phyloP scores from a whole-genome alignment of 2,888 invertebrate species.

The Scaptomyza polygonia region DNA sequence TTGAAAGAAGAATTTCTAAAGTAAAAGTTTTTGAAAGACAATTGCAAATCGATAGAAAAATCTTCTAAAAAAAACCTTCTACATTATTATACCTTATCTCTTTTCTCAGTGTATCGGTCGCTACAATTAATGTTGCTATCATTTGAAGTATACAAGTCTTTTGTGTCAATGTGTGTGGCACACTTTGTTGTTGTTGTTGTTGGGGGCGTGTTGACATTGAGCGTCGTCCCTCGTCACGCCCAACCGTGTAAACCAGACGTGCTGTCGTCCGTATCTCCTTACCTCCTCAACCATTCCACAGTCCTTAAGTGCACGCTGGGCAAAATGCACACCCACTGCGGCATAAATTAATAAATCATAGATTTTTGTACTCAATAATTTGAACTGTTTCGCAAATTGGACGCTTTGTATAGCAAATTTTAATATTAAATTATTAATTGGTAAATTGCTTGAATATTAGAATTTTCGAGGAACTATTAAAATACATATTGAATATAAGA shows the following conservation, averaged over 20 bases:
- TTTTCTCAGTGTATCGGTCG: constrained; percentile 7
- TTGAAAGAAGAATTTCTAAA: no score
- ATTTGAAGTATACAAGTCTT: constrained; percentile 24
- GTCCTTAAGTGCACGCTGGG: constrained; percentile 17
- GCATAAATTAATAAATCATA: constrained; percentile 3
- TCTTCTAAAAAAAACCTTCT: no score
- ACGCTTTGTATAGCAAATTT: not conserved
- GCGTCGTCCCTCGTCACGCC: constrained; percentile 38
- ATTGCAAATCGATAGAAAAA: no score
- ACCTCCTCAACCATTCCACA: not conserved
- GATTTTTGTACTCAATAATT: not conserved
- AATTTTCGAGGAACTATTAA: no score
- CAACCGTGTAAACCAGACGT: constrained; percentile 44
- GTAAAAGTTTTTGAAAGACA: no score
- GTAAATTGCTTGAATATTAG: not conserved
- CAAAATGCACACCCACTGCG: constrained; percentile 1
- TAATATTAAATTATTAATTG: not conserved
- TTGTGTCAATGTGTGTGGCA: constrained; percentile 20
- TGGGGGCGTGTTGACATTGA: constrained; percentile 74
- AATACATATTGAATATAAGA: no score
- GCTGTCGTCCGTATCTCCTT: constrained; percentile 35
- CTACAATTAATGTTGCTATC: constrained; percentile 20
- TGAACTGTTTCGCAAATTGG: not conserved
- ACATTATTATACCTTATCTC: no score
- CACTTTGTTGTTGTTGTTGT: constrained; percentile 45